phyloP scores from a whole-genome alignment of 2,888 invertebrate genomes.

The Dastarcus helophoroides region DNA sequence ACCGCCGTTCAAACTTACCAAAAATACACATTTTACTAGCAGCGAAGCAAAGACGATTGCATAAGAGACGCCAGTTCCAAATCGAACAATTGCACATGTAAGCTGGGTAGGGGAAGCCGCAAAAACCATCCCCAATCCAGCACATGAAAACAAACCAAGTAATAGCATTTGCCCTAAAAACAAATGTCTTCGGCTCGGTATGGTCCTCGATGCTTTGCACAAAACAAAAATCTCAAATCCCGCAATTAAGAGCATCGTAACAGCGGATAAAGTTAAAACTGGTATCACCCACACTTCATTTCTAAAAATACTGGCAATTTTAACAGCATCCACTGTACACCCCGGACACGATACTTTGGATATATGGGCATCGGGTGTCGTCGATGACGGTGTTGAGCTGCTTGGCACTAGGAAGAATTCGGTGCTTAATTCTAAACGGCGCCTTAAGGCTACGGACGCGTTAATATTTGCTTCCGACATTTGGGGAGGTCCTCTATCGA shows the following conservation, averaged over 20 bases:
- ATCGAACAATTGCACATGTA: slow-evolving; percentile 71
- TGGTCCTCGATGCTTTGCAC: slow-evolving; percentile 72
- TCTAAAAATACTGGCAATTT: slow-evolving; percentile 36
- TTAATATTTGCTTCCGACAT: slow-evolving; percentile 8
- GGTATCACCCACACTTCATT: slow-evolving; percentile 86
- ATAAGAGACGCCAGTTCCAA: slow-evolving; percentile 72
- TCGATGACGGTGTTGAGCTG: slow-evolving; percentile 34
- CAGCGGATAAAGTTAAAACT: slow-evolving; percentile 69
- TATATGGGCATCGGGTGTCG: slow-evolving; percentile 25
- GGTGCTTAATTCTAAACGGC: slow-evolving; percentile 68
- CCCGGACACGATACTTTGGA: slow-evolving; percentile 33
- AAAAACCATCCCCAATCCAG: slow-evolving; percentile 66
- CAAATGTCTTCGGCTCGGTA: slow-evolving; percentile 72
- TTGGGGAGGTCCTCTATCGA: slow-evolving; percentile 26
- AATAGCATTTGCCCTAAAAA: slow-evolving; percentile 80
- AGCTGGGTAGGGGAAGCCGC: slow-evolving; percentile 67
- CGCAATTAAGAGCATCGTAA: slow-evolving; percentile 74
- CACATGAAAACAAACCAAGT: slow-evolving; percentile 70
- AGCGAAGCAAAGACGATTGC: slow-evolving; percentile 83
- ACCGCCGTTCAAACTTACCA: slow-evolving; percentile 81
- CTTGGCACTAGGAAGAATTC: slow-evolving; percentile 72
- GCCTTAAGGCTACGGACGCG: slow-evolving; percentile 8
- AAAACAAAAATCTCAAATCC: slow-evolving; percentile 84
- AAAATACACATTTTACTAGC: slow-evolving; percentile 87
- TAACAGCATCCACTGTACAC: slow-evolving; percentile 19